These are phyloP conservation scores for Archips xylosteana DNA, from an alignment of 2,888 invertebrate genomes.

Conservation along the genomic window DNA sequence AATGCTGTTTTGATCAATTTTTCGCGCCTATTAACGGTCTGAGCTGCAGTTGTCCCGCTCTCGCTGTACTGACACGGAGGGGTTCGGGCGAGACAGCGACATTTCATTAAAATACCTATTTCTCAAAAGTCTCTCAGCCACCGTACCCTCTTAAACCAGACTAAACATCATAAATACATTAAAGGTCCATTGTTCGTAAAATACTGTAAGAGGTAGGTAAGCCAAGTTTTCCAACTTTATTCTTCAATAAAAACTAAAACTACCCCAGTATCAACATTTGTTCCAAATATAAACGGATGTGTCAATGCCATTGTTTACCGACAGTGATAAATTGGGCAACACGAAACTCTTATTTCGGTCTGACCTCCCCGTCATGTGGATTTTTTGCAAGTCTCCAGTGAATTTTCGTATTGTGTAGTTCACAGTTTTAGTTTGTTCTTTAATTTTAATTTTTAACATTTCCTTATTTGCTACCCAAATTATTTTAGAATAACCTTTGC, in stretches of 20 bases:
- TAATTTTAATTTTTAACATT: slow-evolving; percentile 30
- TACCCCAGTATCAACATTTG: slow-evolving; percentile 4
- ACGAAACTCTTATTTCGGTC: slow-evolving; percentile 48
- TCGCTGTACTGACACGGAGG: too few species aligned
- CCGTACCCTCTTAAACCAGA: too few species aligned
- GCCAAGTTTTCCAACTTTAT: not conserved
- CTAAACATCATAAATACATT: too few species aligned
- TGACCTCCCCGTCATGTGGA: slow-evolving; percentile 39
- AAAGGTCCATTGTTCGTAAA: not conserved
- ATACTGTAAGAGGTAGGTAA: not conserved
- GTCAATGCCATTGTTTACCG: slow-evolving; percentile 50
- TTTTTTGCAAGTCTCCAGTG: slow-evolving; percentile 37
- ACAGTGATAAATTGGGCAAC: slow-evolving; percentile 50
- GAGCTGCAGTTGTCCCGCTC: too few species aligned
- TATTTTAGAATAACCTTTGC: not conserved
- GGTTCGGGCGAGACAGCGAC: too few species aligned
- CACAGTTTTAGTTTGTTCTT: slow-evolving; percentile 13
- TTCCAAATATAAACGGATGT: slow-evolving; percentile 42
- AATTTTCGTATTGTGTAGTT: slow-evolving; percentile 33
- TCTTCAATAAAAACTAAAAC: slow-evolving; percentile 10
- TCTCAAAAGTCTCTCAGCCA: too few species aligned
- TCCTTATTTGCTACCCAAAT: not conserved
- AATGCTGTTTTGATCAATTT: too few species aligned
- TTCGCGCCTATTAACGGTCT: too few species aligned
- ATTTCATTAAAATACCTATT: too few species aligned